Evolutionary conservation across 64 coral and sea anemone genomes (phyloP), one percentile per base, ranked within the genome.

Genomic region (Montipora cactus): DNA sequence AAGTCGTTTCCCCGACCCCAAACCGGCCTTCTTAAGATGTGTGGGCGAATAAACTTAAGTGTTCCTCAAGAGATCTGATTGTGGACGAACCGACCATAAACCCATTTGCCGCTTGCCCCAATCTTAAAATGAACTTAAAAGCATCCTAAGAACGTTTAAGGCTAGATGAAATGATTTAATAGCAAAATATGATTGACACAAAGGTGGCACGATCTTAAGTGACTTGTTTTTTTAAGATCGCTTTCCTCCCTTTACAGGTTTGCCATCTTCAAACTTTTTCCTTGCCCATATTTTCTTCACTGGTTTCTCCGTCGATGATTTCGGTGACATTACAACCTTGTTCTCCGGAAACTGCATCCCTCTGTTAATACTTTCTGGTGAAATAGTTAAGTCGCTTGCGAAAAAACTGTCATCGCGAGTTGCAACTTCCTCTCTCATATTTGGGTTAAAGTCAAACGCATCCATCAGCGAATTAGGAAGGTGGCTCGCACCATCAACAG

Each of bases 231-330:
- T 11, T 78, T 13, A 85, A 50, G 82, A 71, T 10, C 44, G 44
- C 47, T 85, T 85, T 19, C 67, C 66, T 70, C 62, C 82, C 46
- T 85, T 85, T 22, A 50, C 66, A 70, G 82, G 13, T 44, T 85
- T 85, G 64, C n/a, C 11, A n/a, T 85, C 82, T 20, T 45, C 82
- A 46, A 70, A 8, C 28, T 70, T 85, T 19, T 85, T 69, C 82
- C 50, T 85, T 0, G 82, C 82, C 82, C 82, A 85, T 0, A 85
- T 46, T 85, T 85, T 85, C 64, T 85, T 85, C 15, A 0, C 79
- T 5, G 82, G 82, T 71, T 85, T 85, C 11, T 49, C 45, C 16
- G 9, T 44, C 67, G 13, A 7, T 21, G 82, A 20, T 21, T 44
- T 20, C 5, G 62, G 3, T 48, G 44, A 12, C 44, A 22, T 3